Base-by-base conservation (phyloP, 2,797 vertebrate species). In the Tolypeutes matacus region DNA sequence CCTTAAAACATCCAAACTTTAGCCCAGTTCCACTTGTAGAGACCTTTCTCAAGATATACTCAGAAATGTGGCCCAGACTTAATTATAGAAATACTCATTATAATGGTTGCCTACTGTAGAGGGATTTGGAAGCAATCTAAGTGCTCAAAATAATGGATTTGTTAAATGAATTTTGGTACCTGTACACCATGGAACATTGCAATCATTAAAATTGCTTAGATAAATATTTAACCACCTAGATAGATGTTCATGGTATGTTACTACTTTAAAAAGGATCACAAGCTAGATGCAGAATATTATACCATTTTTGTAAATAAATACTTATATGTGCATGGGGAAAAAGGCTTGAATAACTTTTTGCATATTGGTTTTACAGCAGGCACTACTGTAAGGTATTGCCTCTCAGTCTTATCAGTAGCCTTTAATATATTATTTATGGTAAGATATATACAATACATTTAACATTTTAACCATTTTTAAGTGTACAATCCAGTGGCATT, bases 221-320 rank as follows among this genome's bases (percentile, higher is more conserved):
- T 46, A 29, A 31, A 86, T 86, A 81, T 64, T 81, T 94, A 91
- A 73, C 73, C 80, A 70, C 34, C 51, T n/a, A 72, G 72, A 69
- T n/a, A 49, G 31, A 76, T 89, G 46, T 18, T 85, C 21, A 29
- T 62, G 14, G 25, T 80, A 58, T 39, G 31, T 29, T 85, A 56
- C 78, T 51, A 65, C 46, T 73, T 58, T 75, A 27, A 31, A 81
- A 65, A 64, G n/a, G 49, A 67, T 39, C 69, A 62, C 4, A n/a
- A 42, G 56, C 60, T 75, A 36, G 53, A 72, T 75, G 9, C 31
- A 69, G 0, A n/a, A 2, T 14, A 76, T 49, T 60, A 75, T 76
- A 14, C 81, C 17, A 39, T n/a, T 87, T 91, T 42, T 83, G 9
- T 94, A 92, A 65, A 62, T n/a, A 36, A 29, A 36, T 42, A 69